Evolutionary conservation across 2,888 invertebrate genomes (phyloP), one percentile per base, ranked within the genome.

Genomic region (Polyploca ridens): DNA sequence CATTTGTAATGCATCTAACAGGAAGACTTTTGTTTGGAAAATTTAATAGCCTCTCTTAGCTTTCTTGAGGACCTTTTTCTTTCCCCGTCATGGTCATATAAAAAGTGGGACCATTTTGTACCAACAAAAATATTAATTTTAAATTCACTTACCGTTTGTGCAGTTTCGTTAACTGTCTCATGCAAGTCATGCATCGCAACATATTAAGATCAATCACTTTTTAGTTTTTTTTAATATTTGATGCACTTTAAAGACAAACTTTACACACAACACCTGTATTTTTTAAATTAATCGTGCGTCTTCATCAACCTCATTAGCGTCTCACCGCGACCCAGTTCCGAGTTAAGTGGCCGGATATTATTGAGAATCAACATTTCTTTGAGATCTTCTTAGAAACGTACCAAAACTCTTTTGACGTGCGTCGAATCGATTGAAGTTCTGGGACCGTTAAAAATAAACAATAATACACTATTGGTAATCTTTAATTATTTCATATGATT

Each of bases 331-430:
- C 69, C 83, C 73, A 75, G 67, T 81, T 82, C 76, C 71, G 66
- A 64, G 64, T 57, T 65, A 72, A 72, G 72, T 67, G 72, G 65
- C 78, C 75, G 81, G 79, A 78, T 76, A 77, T 74, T 71, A 76
- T 78, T 70, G 67, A 63, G 62, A 66, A 67, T 69, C 63, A 68
- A 64, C 64, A 62, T 65, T 67, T 67, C 65, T 57, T 59, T 61
- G 58, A 65, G 64, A 72, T 74, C 73, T 77, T 78, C 78, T 74
- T 72, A 68, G 77, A 78, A 78, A 72, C 67, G 11, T 19, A 41
- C 19, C 60, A 61, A 41, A 58, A 64, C 63, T 65, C 68, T 65
- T 71, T 66, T 69, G 69, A 66, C 65, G 68, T 27, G 27, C 27
- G 27, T 61, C 33, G 63, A 66, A 66, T 54, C 54, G 54, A 54